Percentiles rank a stretch among this genome's conserved stretches.
phyloP scores from a whole-genome alignment of 2,113 vertebrate species.

The Casuarius casuarius region DNA sequence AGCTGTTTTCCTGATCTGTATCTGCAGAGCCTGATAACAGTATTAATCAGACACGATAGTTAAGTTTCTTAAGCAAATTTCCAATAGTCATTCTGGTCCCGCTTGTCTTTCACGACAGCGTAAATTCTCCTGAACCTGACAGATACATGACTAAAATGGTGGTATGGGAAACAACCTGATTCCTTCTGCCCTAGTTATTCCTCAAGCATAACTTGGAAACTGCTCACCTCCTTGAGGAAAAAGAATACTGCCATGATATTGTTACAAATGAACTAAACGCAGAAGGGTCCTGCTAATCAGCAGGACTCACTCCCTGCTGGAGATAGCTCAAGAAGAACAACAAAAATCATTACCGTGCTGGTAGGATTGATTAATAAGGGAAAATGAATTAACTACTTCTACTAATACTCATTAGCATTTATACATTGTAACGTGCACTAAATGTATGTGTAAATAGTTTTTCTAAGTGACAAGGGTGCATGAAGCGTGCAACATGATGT shows the following conservation, averaged over 20 bases:
- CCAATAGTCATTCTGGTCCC: not conserved
- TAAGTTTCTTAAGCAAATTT: not conserved
- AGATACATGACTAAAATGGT: not conserved
- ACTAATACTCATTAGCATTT: conserved; percentile 68
- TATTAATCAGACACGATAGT: not conserved
- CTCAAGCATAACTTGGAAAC: not conserved
- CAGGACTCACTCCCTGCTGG: conserved; percentile 47
- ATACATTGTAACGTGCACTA: conserved; percentile 21
- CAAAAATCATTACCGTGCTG: conserved; percentile 55
- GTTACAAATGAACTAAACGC: conserved; percentile 52
- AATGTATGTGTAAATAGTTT: conserved; percentile 39
- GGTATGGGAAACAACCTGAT: fast-evolving
- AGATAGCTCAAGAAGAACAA: conserved; percentile 58
- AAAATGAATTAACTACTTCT: conserved; percentile 56
- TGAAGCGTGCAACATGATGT: conserved; percentile 18
- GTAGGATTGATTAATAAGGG: conserved; percentile 69
- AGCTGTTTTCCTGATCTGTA: not conserved
- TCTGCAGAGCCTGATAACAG: not conserved
- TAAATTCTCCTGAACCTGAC: not conserved
- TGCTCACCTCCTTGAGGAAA: not conserved
- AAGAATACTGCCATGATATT: conserved; percentile 18
- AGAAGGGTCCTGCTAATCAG: conserved; percentile 63
- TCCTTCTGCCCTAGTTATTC: conserved; percentile 38
- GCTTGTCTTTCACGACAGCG: not conserved
- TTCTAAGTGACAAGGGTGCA: conserved; percentile 51